Evolutionary conservation across 2,888 invertebrate genomes (phyloP).

Genomic region (Phyllotreta striolata): DNA sequence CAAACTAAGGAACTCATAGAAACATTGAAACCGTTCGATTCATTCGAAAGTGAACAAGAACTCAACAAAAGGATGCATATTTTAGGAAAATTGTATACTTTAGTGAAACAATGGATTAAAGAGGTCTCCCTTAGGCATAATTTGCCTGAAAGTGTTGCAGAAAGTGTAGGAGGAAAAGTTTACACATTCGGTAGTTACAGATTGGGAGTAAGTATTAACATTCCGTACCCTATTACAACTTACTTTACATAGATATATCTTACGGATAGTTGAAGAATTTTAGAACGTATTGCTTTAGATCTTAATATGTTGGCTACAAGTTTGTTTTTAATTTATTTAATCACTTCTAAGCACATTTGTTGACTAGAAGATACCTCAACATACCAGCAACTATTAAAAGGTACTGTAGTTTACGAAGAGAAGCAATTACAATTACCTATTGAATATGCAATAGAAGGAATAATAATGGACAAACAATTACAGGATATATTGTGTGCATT

Average conservation of each 20-base stretch:
- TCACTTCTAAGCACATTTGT: no score
- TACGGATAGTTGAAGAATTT: background rate
- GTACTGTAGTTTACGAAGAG: no score
- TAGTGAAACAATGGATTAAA: conserved; percentile 94
- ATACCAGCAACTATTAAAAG: no score
- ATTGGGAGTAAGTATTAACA: conserved; percentile 72
- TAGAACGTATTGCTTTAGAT: no score
- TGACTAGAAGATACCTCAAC: no score
- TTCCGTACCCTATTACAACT: background rate
- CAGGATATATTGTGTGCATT: background rate
- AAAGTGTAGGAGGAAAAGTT: conserved; percentile 95
- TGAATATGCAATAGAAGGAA: no score
- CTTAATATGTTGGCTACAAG: no score
- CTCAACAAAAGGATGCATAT: conserved; percentile 89
- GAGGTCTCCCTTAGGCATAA: conserved; percentile 88
- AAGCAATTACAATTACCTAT: no score
- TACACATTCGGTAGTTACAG: conserved; percentile 99
- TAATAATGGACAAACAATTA: no score
- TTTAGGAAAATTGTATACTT: conserved; percentile 82
- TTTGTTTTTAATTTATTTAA: background rate
- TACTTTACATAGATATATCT: conserved; percentile 2
- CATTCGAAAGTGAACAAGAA: conserved; percentile 91
- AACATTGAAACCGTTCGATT: conserved; percentile 81
- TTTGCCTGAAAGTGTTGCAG: conserved; percentile 90
- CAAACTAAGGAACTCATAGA: conserved; percentile 81